These are phyloP conservation scores for Myrmecophaga tridactyla DNA, from an alignment of 2,113 vertebrate species.

Conservation along the genomic window DNA sequence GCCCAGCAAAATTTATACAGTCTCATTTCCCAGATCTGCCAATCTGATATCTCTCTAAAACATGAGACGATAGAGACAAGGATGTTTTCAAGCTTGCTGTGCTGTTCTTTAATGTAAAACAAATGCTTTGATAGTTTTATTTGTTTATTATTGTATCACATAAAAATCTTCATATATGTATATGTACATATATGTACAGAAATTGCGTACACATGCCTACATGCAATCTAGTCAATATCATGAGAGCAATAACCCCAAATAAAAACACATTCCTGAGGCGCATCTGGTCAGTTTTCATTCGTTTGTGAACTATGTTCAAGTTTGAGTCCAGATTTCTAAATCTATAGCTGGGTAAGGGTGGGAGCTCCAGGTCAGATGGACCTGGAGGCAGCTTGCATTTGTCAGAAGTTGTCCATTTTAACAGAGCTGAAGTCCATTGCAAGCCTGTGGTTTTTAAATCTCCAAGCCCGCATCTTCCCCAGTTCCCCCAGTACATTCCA, in stretches of 20 bases:
- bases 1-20: background rate
- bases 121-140: background rate
- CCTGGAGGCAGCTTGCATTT: background rate
- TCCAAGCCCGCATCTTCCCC: background rate
- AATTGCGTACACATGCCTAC: background rate
- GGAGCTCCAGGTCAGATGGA: background rate
- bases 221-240: background rate
- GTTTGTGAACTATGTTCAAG: background rate
- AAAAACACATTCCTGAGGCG: background rate
- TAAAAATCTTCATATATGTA: too few relatives aligned
- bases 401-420: constrained; percentile 34
- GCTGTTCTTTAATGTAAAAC: background rate
- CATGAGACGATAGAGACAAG: background rate
- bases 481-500: background rate
- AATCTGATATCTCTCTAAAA: background rate
- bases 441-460: constrained; percentile 42
- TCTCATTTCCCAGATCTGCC: background rate
- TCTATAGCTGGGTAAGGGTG: background rate
- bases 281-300: background rate
- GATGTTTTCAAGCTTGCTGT: background rate
- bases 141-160: background rate
- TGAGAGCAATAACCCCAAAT: background rate
- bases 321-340: constrained; percentile 44
- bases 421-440: constrained; percentile 35
- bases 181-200: too few relatives aligned